Evolutionary conservation across 1,140 invertebrate species (phyloP).

Genomic region (Dermatophagoides farinae): DNA sequence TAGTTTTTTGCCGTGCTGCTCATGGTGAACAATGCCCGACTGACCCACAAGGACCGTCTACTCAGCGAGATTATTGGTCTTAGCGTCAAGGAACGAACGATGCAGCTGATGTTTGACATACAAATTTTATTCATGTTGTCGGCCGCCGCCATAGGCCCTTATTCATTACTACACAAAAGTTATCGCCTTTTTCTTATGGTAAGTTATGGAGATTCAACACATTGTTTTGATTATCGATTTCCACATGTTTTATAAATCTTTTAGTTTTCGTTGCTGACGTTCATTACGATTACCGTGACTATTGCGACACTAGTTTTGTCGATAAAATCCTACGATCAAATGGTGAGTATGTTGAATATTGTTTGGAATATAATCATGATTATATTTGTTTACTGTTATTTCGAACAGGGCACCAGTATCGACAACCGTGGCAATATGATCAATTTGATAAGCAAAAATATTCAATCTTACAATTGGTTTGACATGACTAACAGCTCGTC

Average conservation of each 20-base stretch:
- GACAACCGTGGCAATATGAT: not conserved
- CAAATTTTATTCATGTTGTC: not conserved
- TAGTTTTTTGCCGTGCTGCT: not conserved
- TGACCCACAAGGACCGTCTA: not conserved
- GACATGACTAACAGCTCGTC: not conserved
- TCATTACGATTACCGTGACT: not conserved
- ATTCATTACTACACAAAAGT: not conserved
- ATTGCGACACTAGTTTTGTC: not conserved
- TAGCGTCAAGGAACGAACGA: not conserved
- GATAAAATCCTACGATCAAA: not conserved
- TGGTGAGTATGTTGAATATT: not conserved
- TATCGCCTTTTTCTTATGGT: not conserved
- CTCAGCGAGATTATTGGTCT: not conserved
- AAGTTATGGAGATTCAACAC: not conserved
- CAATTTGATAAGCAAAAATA: not conserved
- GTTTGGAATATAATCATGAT: not conserved
- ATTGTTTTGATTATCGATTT: not conserved
- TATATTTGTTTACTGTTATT: not conserved
- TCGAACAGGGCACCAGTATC: not conserved
- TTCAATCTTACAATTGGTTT: not conserved
- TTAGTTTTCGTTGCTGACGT: not conserved
- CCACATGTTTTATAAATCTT: no score
- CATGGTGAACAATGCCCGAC: not conserved
- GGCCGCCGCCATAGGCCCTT: not conserved
- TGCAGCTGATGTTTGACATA: not conserved